Evolutionary conservation across 1,140 invertebrate species (phyloP).

Genomic region (Drosophila setifemur): DNA sequence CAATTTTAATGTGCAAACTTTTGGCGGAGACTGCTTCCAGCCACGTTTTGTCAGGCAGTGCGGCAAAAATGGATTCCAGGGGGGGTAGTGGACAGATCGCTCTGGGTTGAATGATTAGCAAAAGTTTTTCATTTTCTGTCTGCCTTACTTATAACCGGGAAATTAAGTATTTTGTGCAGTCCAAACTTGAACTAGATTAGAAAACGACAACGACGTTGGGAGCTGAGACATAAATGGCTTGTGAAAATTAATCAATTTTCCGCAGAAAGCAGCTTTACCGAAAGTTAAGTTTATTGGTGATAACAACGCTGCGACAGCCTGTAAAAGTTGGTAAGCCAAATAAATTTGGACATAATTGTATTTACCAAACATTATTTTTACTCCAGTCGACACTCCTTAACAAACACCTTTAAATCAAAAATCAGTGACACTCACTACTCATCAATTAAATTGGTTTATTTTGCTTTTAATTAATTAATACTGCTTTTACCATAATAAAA

Average conservation of each 20-base stretch:
- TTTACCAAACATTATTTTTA: no score
- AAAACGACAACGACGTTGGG: not conserved
- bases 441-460: conserved; percentile 33
- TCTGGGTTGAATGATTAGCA: conserved; percentile 47
- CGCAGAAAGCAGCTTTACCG: not conserved
- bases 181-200: conserved; percentile 21
- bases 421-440: conserved; percentile 8
- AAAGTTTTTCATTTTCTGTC: conserved; percentile 45
- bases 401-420: conserved; percentile 11
- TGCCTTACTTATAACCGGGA: conserved; percentile 31
- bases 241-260: conserved; percentile 5
- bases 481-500: not conserved
- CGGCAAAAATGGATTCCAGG: not conserved
- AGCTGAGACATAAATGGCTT: conserved; percentile 5
- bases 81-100: conserved; percentile 5
- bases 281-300: conserved; percentile 5
- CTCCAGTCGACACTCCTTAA: no score
- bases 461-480: conserved; percentile 23
- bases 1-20: conserved; percentile 53
- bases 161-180: conserved; percentile 25
- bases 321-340: no score
- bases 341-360: no score
- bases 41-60: conserved; percentile 16
- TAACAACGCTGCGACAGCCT: no score
- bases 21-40: conserved; percentile 15